phyloP scores from a whole-genome alignment of 2,888 invertebrate species.

The Drosophila pegasa region DNA sequence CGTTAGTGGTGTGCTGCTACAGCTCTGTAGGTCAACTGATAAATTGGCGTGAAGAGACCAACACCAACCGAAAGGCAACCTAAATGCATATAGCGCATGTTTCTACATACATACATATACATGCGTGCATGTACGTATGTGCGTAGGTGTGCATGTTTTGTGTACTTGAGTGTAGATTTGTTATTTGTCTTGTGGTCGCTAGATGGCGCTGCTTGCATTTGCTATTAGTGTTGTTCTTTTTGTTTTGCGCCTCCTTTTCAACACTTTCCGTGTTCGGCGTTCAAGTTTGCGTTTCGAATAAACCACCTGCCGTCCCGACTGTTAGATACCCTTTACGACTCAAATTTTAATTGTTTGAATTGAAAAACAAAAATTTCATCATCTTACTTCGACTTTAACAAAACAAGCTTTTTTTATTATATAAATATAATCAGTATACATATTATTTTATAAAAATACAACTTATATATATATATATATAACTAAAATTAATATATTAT shows the following conservation, averaged over 20 bases:
- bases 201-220: conserved; percentile 52
- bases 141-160: conserved; percentile 5
- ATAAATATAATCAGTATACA: too few species aligned
- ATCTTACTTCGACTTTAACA: too few species aligned
- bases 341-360: too few species aligned
- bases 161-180: conserved; percentile 20
- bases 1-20: conserved; percentile 15
- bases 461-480: too few species aligned
- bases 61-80: conserved; percentile 49
- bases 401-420: too few species aligned
- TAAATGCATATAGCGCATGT: conserved; percentile 43
- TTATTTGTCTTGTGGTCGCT: conserved; percentile 26
- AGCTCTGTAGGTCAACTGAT: conserved; percentile 74
- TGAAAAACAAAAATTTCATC: too few species aligned
- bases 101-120: not conserved
- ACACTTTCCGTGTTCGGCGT: conserved; percentile 8
- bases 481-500: too few species aligned
- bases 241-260: conserved; percentile 22
- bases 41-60: conserved; percentile 56
- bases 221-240: conserved; percentile 27
- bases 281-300: conserved; percentile 41
- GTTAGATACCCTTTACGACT: not conserved
- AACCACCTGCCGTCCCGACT: not conserved
- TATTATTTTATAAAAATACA: too few species aligned
- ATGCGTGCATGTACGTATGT: not conserved